These are phyloP conservation scores for Jordanella pulchra DNA, from an alignment of 2,797 vertebrate genomes.

Conservation along the genomic window DNA sequence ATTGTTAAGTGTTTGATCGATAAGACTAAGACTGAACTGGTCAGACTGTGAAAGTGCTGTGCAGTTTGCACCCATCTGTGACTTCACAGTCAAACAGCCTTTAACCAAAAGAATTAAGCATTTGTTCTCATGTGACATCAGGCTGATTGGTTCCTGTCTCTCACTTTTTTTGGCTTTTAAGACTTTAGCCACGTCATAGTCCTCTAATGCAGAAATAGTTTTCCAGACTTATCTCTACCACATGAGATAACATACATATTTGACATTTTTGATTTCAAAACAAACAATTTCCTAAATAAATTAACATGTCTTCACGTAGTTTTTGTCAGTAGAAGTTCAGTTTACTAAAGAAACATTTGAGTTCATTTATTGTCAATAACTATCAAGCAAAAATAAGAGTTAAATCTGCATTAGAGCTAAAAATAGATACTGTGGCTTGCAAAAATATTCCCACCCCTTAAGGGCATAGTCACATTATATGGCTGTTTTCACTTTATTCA, in stretches of 20 bases:
- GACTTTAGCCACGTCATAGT: neutral
- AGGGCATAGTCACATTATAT: too few species aligned
- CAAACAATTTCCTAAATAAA: neutral
- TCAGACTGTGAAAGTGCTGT: conserved; percentile 46
- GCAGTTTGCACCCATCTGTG: conserved; percentile 45
- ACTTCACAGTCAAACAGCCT: conserved; percentile 29
- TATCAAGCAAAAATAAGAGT: neutral
- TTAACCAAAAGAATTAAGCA: conserved; percentile 21
- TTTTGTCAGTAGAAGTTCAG: neutral
- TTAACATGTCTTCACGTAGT: neutral
- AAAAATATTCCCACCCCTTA: neutral
- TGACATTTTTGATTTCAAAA: neutral
- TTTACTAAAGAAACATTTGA: neutral
- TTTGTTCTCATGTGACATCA: conserved; percentile 25
- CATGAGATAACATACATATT: neutral
- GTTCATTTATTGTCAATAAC: neutral
- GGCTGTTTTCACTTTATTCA: too few species aligned
- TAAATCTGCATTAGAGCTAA: neutral
- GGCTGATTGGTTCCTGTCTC: neutral
- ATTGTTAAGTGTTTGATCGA: conserved; percentile 77
- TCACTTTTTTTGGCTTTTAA: neutral
- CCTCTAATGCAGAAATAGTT: neutral
- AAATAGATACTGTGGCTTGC: neutral
- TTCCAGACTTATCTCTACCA: neutral
- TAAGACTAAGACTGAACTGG: conserved; percentile 60